Conservation (phyloP, 2,797 vertebrate genomes). For the Xiphophorus birchmanni region DNA sequence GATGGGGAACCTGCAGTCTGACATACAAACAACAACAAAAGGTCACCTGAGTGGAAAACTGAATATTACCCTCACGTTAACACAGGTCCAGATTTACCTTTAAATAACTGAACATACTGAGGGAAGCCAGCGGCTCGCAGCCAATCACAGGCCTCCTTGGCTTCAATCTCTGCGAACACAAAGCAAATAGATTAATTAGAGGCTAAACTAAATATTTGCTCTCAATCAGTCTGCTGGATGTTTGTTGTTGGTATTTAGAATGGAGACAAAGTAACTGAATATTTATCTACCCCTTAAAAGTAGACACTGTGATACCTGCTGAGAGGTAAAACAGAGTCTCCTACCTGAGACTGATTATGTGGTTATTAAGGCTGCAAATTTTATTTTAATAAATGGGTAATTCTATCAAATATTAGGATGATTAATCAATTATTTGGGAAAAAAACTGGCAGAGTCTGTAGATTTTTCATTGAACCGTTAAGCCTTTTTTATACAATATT, state of each 20-base stretch:
- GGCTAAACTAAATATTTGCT: constrained; percentile 66
- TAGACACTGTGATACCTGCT: neutral
- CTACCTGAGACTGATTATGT: neutral
- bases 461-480: no score
- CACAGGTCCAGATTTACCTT: constrained; percentile 78
- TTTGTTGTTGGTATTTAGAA: constrained; percentile 59
- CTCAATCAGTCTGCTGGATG: constrained; percentile 51
- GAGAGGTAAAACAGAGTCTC: neutral
- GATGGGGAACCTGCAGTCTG: constrained; percentile 88
- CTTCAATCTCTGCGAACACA: constrained; percentile 87
- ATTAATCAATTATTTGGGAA: no score
- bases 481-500: no score
- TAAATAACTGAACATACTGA: constrained; percentile 88
- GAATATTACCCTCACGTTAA: neutral
- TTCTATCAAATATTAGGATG: no score
- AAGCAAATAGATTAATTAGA: constrained; percentile 53
- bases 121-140: constrained; percentile 89
- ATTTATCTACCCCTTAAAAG: constrained; percentile 44
- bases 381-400: no score
- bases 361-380: no score
- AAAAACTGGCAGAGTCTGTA: no score
- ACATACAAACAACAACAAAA: constrained; percentile 35
- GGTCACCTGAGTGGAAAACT: neutral
- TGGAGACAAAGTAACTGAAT: constrained; percentile 34
- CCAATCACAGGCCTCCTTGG: constrained; percentile 90